A percentile compares a stretch with the other conserved stretches of the same genome.
These are phyloP conservation scores for Augochlora pura DNA, from an alignment of 1,140 invertebrate species.

Conservation along the genomic window DNA sequence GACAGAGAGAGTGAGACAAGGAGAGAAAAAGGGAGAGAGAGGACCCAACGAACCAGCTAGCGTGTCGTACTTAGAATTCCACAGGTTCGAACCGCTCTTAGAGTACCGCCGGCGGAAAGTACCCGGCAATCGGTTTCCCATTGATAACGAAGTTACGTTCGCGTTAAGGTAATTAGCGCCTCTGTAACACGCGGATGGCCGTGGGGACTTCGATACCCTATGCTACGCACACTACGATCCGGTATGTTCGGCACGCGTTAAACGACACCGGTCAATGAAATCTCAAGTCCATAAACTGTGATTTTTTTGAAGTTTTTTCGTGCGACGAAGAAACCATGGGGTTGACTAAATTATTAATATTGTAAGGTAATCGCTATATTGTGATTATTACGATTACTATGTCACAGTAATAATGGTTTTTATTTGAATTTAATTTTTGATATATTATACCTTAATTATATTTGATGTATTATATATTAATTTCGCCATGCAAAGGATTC, in stretches of 20 bases:
- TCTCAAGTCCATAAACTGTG: neutral
- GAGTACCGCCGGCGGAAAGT: neutral
- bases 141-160: slow-evolving; percentile 1
- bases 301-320: too few species aligned
- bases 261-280: neutral
- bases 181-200: neutral
- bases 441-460: too few species aligned
- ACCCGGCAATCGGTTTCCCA: neutral
- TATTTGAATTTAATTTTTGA: too few species aligned
- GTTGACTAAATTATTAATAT: too few species aligned
- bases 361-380: too few species aligned
- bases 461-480: too few species aligned
- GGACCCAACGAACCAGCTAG: neutral
- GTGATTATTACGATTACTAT: too few species aligned
- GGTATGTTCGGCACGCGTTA: neutral
- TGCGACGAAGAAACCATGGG: too few species aligned
- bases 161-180: slow-evolving; percentile 12
- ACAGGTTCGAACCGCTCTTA: neutral
- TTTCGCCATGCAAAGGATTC: too few species aligned
- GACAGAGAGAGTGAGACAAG: neutral
- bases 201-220: neutral
- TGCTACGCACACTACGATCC: neutral
- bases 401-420: too few species aligned
- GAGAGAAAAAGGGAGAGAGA: neutral
- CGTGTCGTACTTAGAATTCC: slow-evolving; percentile 28